These are phyloP conservation scores for Danio albolineatus DNA, from an alignment of 2,797 vertebrate species.

Conservation along the genomic window DNA sequence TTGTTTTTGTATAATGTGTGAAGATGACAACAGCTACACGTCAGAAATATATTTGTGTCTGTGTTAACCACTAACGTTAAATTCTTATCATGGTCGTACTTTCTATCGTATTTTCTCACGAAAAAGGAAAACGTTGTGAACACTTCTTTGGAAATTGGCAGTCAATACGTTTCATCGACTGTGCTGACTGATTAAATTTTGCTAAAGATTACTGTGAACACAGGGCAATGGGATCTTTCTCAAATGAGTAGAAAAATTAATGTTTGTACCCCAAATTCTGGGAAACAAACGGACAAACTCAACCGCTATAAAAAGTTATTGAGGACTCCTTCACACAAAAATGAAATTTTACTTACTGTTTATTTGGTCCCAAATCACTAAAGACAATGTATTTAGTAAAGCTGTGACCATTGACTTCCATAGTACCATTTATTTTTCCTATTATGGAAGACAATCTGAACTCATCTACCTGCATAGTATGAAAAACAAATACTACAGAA, in stretches of 20 bases:
- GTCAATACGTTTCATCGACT: neutral
- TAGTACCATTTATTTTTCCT: too few species aligned
- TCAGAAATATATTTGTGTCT: slow-evolving; percentile 26
- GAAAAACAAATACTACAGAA: too few species aligned
- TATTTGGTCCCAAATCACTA: too few species aligned
- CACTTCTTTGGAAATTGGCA: neutral
- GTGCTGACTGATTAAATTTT: neutral
- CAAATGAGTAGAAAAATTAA: neutral
- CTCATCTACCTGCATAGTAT: too few species aligned
- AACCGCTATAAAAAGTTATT: too few species aligned
- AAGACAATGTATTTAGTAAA: too few species aligned
- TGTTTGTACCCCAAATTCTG: neutral
- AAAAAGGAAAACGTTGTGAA: neutral
- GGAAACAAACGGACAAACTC: too few species aligned
- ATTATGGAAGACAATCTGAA: too few species aligned
- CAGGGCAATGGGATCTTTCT: neutral
- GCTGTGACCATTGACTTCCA: too few species aligned
- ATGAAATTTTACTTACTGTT: too few species aligned
- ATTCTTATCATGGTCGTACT: neutral
- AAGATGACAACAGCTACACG: slow-evolving; percentile 21
- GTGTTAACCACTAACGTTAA: slow-evolving; percentile 22
- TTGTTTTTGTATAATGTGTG: slow-evolving; percentile 1
- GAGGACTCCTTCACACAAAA: too few species aligned
- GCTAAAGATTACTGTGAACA: neutral
- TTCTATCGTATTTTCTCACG: neutral